These are phyloP conservation scores for Phenganax stokvisi DNA, from an alignment of 92 coral and sea anemone genomes.

Conservation along the genomic window DNA sequence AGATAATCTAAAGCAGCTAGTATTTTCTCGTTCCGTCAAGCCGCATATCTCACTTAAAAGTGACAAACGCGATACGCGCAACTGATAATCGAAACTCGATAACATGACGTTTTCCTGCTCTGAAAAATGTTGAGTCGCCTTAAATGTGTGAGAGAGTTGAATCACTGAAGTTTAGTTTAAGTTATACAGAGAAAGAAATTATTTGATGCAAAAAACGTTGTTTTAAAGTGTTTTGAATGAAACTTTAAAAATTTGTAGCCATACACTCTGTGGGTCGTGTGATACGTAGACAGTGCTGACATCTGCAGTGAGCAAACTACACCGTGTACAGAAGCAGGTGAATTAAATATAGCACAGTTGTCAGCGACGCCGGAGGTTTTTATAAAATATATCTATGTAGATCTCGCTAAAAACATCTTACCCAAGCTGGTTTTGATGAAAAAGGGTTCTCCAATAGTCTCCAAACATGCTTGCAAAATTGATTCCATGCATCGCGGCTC, in stretches of 20 bases:
- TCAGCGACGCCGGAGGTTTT: neutral
- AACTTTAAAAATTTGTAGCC: neutral
- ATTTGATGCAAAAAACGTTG: neutral
- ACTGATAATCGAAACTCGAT: neutral
- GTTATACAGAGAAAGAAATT: conserved; percentile 11
- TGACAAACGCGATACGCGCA: neutral
- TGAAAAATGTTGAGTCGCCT: conserved; percentile 5
- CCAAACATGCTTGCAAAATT: conserved; percentile 61
- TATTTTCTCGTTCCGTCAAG: conserved; percentile 6
- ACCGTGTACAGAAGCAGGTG: conserved; percentile 23
- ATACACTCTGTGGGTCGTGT: neutral
- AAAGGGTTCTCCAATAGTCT: conserved; percentile 81
- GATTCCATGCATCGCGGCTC: conserved; percentile 38
- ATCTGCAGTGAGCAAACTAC: neutral
- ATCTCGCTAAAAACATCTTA: conserved; percentile 41
- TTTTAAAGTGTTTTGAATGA: conserved; percentile 4
- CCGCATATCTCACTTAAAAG: neutral
- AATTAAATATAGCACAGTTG: neutral
- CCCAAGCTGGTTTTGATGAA: conserved; percentile 83
- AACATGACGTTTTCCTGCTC: neutral
- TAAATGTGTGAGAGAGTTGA: neutral
- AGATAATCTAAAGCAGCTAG: neutral
- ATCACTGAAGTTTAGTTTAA: neutral
- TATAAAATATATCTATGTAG: neutral
- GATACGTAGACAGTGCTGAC: neutral